These are phyloP conservation scores for Tautogolabrus adspersus DNA, from an alignment of 2,113 vertebrate genomes.

Conservation along the genomic window DNA sequence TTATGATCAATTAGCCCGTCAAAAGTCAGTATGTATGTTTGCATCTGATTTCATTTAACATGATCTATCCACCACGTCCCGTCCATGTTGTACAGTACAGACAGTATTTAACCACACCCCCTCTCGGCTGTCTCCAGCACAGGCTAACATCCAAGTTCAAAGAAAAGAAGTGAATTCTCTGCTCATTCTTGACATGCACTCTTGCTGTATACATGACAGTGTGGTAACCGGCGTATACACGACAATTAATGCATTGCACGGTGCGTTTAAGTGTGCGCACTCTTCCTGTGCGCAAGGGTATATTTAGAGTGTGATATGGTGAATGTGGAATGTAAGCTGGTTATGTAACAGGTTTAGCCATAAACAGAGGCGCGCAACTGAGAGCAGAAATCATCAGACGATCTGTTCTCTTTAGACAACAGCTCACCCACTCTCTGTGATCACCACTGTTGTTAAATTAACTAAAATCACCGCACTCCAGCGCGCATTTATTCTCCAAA, in stretches of 20 bases:
- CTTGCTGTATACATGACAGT: constrained; percentile 8
- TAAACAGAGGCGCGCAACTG: constrained; percentile 87
- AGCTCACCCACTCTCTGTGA: neutral
- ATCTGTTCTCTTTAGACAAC: constrained; percentile 44
- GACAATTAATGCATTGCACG: constrained; percentile 47
- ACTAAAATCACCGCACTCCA: neutral
- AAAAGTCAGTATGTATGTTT: constrained; percentile 22
- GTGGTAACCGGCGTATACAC: constrained; percentile 11
- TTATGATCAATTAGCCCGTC: constrained; percentile 60
- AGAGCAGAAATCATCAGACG: constrained; percentile 70
- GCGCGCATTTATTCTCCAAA: constrained; percentile 25
- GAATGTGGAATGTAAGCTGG: constrained; percentile 93
- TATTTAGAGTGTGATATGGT: constrained; percentile 93
- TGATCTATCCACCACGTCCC: constrained; percentile 80
- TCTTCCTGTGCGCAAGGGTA: constrained; percentile 74
- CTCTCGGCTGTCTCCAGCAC: constrained; percentile 84
- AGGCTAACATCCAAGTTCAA: constrained; percentile 86
- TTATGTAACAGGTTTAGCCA: constrained; percentile 99
- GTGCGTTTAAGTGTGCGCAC: constrained; percentile 25
- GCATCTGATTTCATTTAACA: constrained; percentile 28
- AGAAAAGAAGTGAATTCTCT: constrained; percentile 70
- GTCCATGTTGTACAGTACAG: constrained; percentile 91
- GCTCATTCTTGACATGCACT: constrained; percentile 24
- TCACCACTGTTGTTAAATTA: constrained; percentile 1
- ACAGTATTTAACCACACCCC: constrained; percentile 93